Evolutionary conservation across 2,797 vertebrate genomes (phyloP), one percentile per base, ranked within the genome.

Genomic region (Acipenser transmontanus): DNA sequence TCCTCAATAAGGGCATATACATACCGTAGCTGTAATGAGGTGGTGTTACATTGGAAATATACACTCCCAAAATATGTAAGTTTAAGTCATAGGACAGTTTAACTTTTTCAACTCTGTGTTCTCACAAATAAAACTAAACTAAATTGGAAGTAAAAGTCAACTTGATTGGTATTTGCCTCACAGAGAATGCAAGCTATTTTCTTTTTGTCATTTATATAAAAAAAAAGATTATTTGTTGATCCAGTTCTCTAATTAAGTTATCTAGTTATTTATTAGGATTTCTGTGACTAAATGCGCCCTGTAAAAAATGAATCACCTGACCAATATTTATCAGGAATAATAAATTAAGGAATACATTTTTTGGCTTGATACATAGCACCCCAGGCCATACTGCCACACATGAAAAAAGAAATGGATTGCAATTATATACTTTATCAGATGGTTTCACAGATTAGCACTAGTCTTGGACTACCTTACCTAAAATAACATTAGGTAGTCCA

Each of bases 181-280:
- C 4, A 34, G 34, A 34, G 34, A 34, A 34, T 34, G 34, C 34
- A 34, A 34, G 17, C 17, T 17, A 17, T 17, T 17, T 34, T 3
- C 34, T 34, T 34, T 34, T 14, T 47, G 66, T 63, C 50, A 49
- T 14, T 49, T 49, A 63, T 68, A 7, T 63, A 57, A 57, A 65
- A 65, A 34, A 34, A 34, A 14, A 50, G 50, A 20, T 61, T 62
- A 63, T 70, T 70, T 66, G 68, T 70, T 66, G 64, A 51, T 68
- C 59, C 64, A 62, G 56, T 10, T 62, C 48, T 52, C 51, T 66
- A 59, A 66, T 47, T 34, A 34, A 34, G 0, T 34, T 34, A 1
- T 17, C 14, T 17, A 59, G 47, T 17, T 49, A 65, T 65, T 8
- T 54, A 9, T 60, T 64, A 49, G 47, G 49, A 61, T 63, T 61